Evolutionary conservation across 2,113 vertebrate genomes (phyloP).

Genomic region (Tragulus kanchil): DNA sequence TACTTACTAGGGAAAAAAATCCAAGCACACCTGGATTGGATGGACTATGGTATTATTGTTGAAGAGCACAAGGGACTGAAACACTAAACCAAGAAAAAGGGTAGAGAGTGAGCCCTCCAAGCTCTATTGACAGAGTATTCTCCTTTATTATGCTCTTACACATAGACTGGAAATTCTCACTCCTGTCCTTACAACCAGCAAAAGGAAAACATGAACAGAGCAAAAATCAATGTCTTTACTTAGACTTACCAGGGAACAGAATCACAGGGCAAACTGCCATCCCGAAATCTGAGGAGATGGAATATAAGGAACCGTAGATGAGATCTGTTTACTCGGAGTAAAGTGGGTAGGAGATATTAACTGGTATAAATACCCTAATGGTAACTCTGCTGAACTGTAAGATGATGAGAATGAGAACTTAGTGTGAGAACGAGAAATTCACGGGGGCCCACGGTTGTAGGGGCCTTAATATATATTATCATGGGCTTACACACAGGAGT

Average conservation of each 20-base stretch:
- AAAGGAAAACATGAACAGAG: not conserved
- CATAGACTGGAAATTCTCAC: not conserved
- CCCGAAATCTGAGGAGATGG: not conserved
- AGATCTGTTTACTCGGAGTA: not conserved
- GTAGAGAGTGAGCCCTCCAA: not conserved
- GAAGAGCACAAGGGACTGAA: not conserved
- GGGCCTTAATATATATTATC: not conserved
- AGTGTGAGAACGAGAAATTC: not conserved
- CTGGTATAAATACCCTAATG: not conserved
- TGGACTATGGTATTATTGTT: not conserved
- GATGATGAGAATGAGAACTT: not conserved
- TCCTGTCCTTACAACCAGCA: not conserved
- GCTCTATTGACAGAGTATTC: not conserved
- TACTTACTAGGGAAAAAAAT: not conserved
- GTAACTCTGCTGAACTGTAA: not conserved
- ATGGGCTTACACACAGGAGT: not conserved
- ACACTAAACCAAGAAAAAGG: not conserved
- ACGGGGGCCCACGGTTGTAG: not conserved
- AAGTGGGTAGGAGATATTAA: not conserved
- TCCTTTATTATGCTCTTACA: not conserved
- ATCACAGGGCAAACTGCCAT: not conserved
- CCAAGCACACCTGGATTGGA: not conserved
- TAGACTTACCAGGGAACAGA: not conserved
- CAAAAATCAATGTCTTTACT: not conserved
- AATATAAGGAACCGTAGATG: not conserved